Percentiles rank a stretch among this genome's conserved stretches.
phyloP scores from a whole-genome alignment of 1,140 invertebrate species.

The Triops cancriformis region DNA sequence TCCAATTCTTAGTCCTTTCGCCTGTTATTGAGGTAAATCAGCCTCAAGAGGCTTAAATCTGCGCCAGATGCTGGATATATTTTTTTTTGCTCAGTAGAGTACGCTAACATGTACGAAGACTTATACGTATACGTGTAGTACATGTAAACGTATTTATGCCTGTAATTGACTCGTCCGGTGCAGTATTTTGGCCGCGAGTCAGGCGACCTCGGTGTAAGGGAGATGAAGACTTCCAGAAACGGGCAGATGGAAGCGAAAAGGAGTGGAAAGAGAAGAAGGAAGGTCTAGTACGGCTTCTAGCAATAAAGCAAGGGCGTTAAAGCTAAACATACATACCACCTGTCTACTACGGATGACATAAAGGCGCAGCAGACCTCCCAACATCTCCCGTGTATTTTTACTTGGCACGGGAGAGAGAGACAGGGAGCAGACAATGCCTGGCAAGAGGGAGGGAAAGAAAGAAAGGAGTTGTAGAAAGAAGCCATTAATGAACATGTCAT shows the following conservation, averaged over 20 bases:
- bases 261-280: not conserved
- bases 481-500: not conserved
- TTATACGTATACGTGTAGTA: too few relatives aligned
- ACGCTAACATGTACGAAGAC: too few relatives aligned
- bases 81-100: too few relatives aligned
- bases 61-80: too few relatives aligned
- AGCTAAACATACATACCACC: constrained; percentile 9
- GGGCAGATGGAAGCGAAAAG: too few relatives aligned
- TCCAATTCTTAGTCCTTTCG: too few relatives aligned
- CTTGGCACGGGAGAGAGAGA: not conserved
- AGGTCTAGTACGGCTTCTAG: not conserved
- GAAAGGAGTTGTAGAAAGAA: not conserved
- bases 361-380: not conserved
- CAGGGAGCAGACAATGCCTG: too few relatives aligned
- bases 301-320: not conserved
- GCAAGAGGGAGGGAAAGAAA: not conserved
- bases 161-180: too few relatives aligned
- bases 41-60: too few relatives aligned
- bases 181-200: not conserved
- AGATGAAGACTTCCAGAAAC: too few relatives aligned
- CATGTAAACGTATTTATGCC: too few relatives aligned
- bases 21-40: too few relatives aligned
- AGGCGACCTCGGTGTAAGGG: not conserved
- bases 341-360: not conserved
- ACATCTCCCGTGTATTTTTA: not conserved